Percentiles rank a stretch among this genome's conserved stretches.
These are phyloP conservation scores for Spodoptera exigua DNA, from an alignment of 2,888 invertebrate genomes.

Conservation along the genomic window DNA sequence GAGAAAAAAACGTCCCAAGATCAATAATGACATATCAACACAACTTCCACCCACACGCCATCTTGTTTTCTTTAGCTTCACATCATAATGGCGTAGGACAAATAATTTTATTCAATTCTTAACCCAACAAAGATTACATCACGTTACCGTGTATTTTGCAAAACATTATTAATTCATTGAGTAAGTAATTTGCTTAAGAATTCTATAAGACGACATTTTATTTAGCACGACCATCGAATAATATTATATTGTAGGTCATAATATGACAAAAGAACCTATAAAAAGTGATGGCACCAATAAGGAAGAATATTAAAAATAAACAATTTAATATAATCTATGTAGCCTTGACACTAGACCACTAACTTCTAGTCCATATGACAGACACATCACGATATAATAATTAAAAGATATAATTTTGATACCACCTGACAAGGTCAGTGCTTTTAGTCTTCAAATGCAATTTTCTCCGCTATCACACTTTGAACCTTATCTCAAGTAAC, in stretches of 20 bases:
- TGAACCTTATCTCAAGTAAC: conserved; percentile 14
- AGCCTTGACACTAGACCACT: conserved; percentile 59
- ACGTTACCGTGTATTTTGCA: conserved; percentile 22
- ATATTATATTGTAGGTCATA: conserved; percentile 18
- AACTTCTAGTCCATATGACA: conserved; percentile 48
- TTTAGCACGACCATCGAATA: conserved; percentile 18
- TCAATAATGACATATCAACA: conserved; percentile 36
- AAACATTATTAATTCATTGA: conserved; percentile 47
- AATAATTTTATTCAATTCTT: conserved; percentile 23
- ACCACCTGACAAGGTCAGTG: conserved; percentile 69
- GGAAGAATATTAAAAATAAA: conserved; percentile 50
- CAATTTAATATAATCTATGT: conserved; percentile 37
- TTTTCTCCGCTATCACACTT: conserved; percentile 15
- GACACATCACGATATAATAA: conserved; percentile 64
- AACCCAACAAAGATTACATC: conserved; percentile 23
- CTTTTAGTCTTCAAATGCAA: conserved; percentile 55
- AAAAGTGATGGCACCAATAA: conserved; percentile 33
- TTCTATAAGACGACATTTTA: not conserved
- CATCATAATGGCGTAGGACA: conserved; percentile 45
- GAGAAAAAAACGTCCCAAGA: conserved; percentile 20
- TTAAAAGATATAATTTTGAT: conserved; percentile 63
- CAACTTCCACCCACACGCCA: conserved; percentile 35
- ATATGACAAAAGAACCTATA: conserved; percentile 1
- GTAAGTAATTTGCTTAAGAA: conserved; percentile 24
- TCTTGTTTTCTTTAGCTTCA: conserved; percentile 48